Evolutionary conservation across 1,140 invertebrate species (phyloP).

Genomic region (Drosophila rufa): DNA sequence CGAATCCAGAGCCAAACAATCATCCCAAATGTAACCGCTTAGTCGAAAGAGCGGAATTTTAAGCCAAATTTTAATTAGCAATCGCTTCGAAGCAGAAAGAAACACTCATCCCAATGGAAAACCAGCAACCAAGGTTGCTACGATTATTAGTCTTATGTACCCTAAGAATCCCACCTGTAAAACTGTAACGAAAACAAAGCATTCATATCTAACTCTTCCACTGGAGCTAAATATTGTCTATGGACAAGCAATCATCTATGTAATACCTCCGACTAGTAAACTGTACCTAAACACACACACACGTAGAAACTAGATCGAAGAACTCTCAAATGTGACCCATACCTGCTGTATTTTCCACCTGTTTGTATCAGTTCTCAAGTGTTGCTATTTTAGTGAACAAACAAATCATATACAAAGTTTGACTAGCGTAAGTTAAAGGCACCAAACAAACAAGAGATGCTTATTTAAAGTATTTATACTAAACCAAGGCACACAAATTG

Average conservation of each 20-base stretch:
- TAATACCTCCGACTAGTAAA: constrained; percentile 77
- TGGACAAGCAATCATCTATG: constrained; percentile 69
- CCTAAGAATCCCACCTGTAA: constrained; percentile 68
- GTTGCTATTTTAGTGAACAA: constrained; percentile 44
- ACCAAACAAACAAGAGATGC: constrained; percentile 47
- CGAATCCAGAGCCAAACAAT: constrained; percentile 59
- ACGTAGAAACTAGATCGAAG: constrained; percentile 40
- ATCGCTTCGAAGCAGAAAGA: constrained; percentile 34
- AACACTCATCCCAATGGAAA: constrained; percentile 19
- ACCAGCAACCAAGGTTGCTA: constrained; percentile 9
- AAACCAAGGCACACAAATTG: constrained; percentile 49
- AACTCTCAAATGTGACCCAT: constrained; percentile 35
- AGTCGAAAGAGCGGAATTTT: constrained; percentile 46
- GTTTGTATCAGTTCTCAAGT: constrained; percentile 33
- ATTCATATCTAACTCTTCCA: constrained; percentile 67
- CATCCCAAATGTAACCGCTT: constrained; percentile 62
- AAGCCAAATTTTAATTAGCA: constrained; percentile 63
- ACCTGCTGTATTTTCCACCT: constrained; percentile 24
- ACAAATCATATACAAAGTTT: constrained; percentile 55
- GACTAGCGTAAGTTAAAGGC: constrained; percentile 60
- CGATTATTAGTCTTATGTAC: constrained; percentile 59
- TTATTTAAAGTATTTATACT: constrained; percentile 59
- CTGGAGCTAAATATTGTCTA: constrained; percentile 36
- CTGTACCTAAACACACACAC: constrained; percentile 66
- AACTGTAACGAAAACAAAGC: constrained; percentile 48